These are phyloP conservation scores for Leptopilina myrica DNA, from an alignment of 2,888 invertebrate species.

Conservation along the genomic window DNA sequence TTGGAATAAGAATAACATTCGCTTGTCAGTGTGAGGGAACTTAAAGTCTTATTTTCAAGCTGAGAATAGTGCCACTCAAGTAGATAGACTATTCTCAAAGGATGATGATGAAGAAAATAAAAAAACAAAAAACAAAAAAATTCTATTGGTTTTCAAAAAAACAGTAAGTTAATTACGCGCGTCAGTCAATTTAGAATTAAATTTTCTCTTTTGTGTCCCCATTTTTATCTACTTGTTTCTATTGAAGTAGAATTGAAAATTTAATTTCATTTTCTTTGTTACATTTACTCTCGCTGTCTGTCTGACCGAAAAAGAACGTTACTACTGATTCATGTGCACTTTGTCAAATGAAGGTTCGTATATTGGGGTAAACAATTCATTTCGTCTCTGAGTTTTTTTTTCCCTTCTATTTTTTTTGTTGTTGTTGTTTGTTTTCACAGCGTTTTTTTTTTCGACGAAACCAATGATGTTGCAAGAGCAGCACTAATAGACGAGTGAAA, in stretches of 20 bases:
- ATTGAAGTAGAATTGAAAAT: slow-evolving; percentile 1
- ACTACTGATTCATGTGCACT: slow-evolving; percentile 7
- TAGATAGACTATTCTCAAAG: neutral
- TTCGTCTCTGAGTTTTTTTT: neutral
- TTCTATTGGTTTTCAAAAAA: neutral
- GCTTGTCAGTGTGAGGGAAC: slow-evolving; percentile 16
- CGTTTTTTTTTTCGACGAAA: slow-evolving; percentile 7
- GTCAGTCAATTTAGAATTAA: neutral
- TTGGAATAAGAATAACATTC: slow-evolving; percentile 39
- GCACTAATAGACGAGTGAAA: slow-evolving; percentile 24
- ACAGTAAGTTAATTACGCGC: neutral
- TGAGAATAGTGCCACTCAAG: slow-evolving; percentile 31
- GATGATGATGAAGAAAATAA: neutral
- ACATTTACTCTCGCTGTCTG: neutral
- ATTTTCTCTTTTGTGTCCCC: neutral
- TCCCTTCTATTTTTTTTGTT: neutral
- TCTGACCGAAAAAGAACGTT: neutral
- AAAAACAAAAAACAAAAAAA: too few species aligned
- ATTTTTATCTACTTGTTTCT: too few species aligned
- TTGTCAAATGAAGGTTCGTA: neutral
- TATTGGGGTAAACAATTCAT: slow-evolving; percentile 11
- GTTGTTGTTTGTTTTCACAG: neutral
- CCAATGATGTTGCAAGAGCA: slow-evolving; percentile 24
- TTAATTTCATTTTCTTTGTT: slow-evolving; percentile 3
- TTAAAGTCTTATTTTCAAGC: slow-evolving; percentile 32